Evolutionary conservation across 2,113 vertebrate species (phyloP).

Genomic region (Rhabdornis inornatus): DNA sequence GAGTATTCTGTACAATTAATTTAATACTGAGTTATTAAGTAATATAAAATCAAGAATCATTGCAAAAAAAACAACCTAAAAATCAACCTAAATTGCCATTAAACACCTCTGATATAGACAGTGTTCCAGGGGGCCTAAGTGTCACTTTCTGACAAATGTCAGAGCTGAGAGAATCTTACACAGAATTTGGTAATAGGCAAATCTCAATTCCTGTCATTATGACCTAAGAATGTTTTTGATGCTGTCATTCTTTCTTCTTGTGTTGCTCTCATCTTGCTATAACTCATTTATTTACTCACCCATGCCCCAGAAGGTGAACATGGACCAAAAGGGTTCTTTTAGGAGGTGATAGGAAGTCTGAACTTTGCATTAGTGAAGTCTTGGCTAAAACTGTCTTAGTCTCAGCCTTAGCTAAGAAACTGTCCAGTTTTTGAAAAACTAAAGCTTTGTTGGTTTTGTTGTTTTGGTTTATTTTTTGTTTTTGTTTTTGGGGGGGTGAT

Average conservation of each 20-base stretch:
- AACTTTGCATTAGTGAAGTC: not conserved
- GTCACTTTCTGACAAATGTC: not conserved
- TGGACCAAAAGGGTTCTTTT: not conserved
- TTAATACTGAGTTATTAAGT: not conserved
- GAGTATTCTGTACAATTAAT: not conserved
- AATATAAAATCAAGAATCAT: not conserved
- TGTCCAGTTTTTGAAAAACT: not conserved
- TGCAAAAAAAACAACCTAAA: not conserved
- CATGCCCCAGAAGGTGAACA: not conserved
- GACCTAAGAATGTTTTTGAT: not conserved
- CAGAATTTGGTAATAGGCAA: not conserved
- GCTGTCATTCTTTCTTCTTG: not conserved
- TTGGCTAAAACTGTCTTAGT: not conserved
- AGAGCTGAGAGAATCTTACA: not conserved
- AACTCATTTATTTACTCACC: not conserved
- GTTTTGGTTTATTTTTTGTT: too few relatives aligned
- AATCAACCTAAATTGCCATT: not conserved
- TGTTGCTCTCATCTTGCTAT: not conserved
- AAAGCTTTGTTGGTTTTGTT: not conserved
- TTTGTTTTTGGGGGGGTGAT: not conserved
- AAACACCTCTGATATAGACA: not conserved
- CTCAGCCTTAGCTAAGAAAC: not conserved
- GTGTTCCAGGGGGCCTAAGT: not conserved
- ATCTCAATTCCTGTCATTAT: not conserved
- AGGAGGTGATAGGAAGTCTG: not conserved